Percentiles rank a stretch among this genome's conserved stretches.
These are phyloP conservation scores for Ganaspis brasiliensis DNA, from an alignment of 2,888 invertebrate genomes.

Conservation along the genomic window DNA sequence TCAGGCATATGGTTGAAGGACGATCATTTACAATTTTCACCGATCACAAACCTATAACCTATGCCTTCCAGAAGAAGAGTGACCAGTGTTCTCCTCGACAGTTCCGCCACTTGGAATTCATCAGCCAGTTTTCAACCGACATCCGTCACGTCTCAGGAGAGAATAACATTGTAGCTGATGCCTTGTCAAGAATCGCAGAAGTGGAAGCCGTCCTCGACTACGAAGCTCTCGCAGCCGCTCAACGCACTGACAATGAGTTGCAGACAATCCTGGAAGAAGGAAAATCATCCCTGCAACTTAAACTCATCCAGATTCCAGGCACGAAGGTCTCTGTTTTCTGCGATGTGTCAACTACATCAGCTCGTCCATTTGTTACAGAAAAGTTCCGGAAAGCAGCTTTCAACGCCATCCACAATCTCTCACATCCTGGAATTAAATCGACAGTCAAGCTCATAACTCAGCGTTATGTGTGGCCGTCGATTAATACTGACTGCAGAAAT, in stretches of 20 bases:
- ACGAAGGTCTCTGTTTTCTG: conserved; percentile 41
- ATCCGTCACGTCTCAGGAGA: not conserved
- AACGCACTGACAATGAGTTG: conserved; percentile 20
- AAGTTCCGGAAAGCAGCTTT: conserved; percentile 54
- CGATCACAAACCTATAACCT: conserved; percentile 52
- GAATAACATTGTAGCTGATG: conserved; percentile 1
- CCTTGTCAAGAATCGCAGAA: not conserved
- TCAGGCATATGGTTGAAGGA: conserved; percentile 59
- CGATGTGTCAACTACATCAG: conserved; percentile 40
- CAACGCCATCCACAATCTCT: conserved; percentile 62
- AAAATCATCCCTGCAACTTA: conserved; percentile 29
- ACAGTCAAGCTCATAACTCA: conserved; percentile 68
- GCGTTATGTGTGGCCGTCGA: conserved; percentile 76
- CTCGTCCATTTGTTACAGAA: conserved; percentile 57
- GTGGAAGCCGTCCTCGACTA: not conserved
- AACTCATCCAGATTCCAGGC: not conserved
- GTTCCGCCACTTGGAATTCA: no score
- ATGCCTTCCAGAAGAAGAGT: not conserved
- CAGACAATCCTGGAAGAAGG: not conserved
- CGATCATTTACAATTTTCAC: conserved; percentile 46
- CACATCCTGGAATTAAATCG: conserved; percentile 64
- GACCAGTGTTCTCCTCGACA: conserved; percentile 10
- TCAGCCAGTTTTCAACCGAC: not conserved
- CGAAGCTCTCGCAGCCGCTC: not conserved
- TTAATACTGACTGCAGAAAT: conserved; percentile 69